Base-by-base conservation (phyloP, 2,888 invertebrate genomes). In the Hemaris fuciformis region DNA sequence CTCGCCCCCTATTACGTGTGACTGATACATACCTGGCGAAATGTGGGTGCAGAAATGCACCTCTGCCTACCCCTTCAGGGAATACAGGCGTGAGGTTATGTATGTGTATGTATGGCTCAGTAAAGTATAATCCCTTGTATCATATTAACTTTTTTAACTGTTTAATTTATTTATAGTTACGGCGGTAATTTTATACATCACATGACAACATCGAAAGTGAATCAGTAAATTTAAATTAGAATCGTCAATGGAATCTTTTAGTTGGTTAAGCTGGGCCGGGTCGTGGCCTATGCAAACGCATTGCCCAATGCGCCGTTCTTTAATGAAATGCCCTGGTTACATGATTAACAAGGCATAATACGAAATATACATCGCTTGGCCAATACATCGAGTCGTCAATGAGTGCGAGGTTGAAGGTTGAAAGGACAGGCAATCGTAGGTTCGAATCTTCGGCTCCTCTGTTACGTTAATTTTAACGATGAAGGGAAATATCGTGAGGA, bases 281-380 rank as follows among this genome's bases (percentile, higher is more conserved):
- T 74, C 70, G 57, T 43, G 77, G 72, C 76, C 73, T 80, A 79
- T 79, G 80, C 66, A 71, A 79, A 79, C 61, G 41, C 42, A 62
- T 77, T 79, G 69, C 77, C 74, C 74, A 76, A 77, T 73, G 66
- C 56, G 46, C 41, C 59, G 60, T 66, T 59, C 61, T 65, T 59
- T 60, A 57, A 27, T 57, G 20, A 64, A 58, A 58, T 62, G 67
- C 59, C 65, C 70, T 65, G 61, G 48, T 66, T 70, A 45, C 27
- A 42, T 8, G 8, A n/a, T 38, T 63, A 66, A 53, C 31, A 27
- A 53, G 53, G 18, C 31, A 45, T 18, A 8, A 18, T 15, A 31
- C 31, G 25, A 48, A 48, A 48, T 8, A 10, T 38, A n/a, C 8
- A 8, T 31, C 38, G 8, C n/a, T 38, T 38, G 8, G 3, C 13